These are phyloP conservation scores for Synergus gifuensis DNA, from an alignment of 2,888 invertebrate genomes.

Conservation along the genomic window DNA sequence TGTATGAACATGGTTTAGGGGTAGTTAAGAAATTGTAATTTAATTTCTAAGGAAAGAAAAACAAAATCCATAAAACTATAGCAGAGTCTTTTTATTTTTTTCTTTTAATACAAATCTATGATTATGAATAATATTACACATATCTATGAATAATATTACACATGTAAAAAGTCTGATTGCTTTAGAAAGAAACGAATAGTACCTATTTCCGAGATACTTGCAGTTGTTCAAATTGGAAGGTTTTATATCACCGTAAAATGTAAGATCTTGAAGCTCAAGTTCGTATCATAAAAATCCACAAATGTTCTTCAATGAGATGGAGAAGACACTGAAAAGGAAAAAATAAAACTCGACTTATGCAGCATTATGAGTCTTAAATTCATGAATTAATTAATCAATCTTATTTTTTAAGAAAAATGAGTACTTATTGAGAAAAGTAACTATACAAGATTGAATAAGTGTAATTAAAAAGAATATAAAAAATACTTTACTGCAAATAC, in stretches of 20 bases:
- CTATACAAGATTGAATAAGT: too few species aligned
- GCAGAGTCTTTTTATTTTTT: too few species aligned
- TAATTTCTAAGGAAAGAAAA: not conserved
- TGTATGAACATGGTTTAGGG: not conserved
- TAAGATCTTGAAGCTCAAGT: not conserved
- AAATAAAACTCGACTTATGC: not conserved
- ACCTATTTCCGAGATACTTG: not conserved
- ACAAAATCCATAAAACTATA: not conserved
- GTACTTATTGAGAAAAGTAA: too few species aligned
- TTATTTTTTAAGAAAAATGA: too few species aligned
- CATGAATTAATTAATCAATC: too few species aligned
- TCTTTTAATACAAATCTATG: too few species aligned
- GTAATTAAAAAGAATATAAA: too few species aligned
- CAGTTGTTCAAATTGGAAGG: not conserved
- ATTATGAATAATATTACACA: not conserved
- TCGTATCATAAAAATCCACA: not conserved
- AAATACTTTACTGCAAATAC: too few species aligned
- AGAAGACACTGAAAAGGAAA: not conserved
- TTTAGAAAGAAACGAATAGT: not conserved
- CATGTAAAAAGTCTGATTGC: not conserved
- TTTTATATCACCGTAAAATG: not conserved
- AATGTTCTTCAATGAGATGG: not conserved
- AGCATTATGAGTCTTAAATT: not conserved
- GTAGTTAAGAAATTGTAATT: conserved; percentile 5
- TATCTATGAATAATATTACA: not conserved